phyloP scores from a whole-genome alignment of 2,888 invertebrate species.

The Amblyteles armatorius region DNA sequence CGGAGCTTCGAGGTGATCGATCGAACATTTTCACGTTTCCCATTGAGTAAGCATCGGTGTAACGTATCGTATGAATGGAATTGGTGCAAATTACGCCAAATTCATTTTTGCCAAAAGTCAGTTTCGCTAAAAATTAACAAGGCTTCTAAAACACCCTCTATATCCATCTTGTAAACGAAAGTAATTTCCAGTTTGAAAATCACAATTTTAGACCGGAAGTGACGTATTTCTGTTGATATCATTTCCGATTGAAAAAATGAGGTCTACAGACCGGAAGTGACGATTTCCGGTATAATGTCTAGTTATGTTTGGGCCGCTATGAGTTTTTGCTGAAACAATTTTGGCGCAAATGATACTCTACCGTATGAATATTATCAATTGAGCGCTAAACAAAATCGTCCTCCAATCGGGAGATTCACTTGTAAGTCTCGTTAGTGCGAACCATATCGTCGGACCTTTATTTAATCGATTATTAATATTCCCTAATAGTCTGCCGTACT shows the following conservation, averaged over 20 bases:
- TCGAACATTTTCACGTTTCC: neutral
- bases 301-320: no score
- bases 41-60: slow-evolving; percentile 9
- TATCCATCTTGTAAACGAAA: no score
- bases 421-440: neutral
- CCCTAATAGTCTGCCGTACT: slow-evolving; percentile 55
- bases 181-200: no score
- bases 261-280: no score
- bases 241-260: no score
- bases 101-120: no score
- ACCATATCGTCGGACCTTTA: slow-evolving; percentile 28
- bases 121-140: no score
- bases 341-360: neutral
- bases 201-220: no score
- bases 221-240: no score
- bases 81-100: no score
- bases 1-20: slow-evolving; percentile 1
- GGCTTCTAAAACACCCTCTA: no score
- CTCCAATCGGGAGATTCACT: slow-evolving; percentile 9
- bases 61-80: neutral
- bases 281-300: no score
- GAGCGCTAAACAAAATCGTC: slow-evolving; percentile 41
- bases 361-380: neutral
- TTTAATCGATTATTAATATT: slow-evolving; percentile 46
- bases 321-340: neutral